Percentiles rank a stretch among this genome's conserved stretches.
These are phyloP conservation scores for Pantelozetes paolii DNA, from an alignment of 2,888 invertebrate species.

Conservation along the genomic window DNA sequence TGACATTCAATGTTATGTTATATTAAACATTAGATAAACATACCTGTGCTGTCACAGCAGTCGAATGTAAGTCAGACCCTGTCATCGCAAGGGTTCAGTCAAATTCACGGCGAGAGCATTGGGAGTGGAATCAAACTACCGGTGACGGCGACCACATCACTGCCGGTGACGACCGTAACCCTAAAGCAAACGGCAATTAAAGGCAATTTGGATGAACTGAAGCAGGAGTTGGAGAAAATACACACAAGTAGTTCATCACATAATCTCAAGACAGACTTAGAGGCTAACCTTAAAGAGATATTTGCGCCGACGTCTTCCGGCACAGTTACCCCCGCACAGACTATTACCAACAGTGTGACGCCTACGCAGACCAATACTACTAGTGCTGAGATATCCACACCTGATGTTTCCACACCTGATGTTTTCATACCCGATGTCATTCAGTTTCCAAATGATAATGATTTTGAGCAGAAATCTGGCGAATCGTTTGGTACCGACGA, in stretches of 20 bases:
- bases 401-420: neutral
- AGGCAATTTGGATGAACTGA: conserved; percentile 41
- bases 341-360: conserved; percentile 12
- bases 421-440: too few species aligned
- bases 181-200: conserved; percentile 15
- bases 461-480: neutral
- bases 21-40: neutral
- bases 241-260: conserved; percentile 30
- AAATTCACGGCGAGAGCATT: neutral
- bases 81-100: neutral
- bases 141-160: conserved; percentile 32
- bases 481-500: neutral
- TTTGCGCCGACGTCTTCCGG: conserved; percentile 39
- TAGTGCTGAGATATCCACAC: too few species aligned
- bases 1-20: neutral
- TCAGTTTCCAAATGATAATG: neutral
- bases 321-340: conserved; percentile 15
- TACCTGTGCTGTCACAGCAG: neutral
- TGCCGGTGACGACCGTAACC: conserved; percentile 8
- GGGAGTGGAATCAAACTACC: neutral
- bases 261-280: conserved; percentile 30
- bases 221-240: conserved; percentile 41
- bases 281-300: conserved; percentile 40
- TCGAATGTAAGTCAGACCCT: neutral
- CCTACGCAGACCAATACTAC: neutral